A percentile compares a stretch with the other conserved stretches of the same genome.
Conservation (phyloP, 2,888 invertebrate genomes). For the Rhorus exstirpatorius region DNA sequence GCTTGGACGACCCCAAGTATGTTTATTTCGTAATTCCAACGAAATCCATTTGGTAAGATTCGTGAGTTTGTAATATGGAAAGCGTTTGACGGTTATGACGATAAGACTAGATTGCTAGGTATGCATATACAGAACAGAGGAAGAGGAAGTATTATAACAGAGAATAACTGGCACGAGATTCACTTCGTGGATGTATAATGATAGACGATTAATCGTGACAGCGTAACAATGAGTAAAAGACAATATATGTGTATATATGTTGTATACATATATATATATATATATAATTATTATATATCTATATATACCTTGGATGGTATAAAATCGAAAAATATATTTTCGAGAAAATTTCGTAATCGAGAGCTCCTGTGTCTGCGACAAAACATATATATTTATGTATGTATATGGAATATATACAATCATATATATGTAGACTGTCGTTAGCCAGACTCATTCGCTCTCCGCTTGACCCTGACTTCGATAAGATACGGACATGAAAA, state of each 20-base stretch:
- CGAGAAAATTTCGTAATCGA: slow-evolving; percentile 24
- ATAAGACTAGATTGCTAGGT: not conserved
- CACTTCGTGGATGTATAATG: slow-evolving; percentile 7
- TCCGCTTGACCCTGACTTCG: slow-evolving; percentile 70
- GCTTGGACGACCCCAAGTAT: not conserved
- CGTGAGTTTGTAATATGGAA: not conserved
- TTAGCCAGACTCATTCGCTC: slow-evolving; percentile 39
- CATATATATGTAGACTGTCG: no score
- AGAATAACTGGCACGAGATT: slow-evolving; percentile 2
- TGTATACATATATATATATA: no score
- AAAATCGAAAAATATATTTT: slow-evolving; percentile 18
- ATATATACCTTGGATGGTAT: not conserved
- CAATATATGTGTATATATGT: no score
- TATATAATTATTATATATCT: no score
- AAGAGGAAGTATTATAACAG: slow-evolving; percentile 8
- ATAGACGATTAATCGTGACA: slow-evolving; percentile 3
- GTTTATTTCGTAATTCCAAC: not conserved
- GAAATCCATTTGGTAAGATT: no score
- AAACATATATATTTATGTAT: not conserved
- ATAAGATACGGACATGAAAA: slow-evolving; percentile 71
- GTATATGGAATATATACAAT: no score
- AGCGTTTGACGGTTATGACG: not conserved
- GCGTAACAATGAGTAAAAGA: not conserved
- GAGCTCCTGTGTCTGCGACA: not conserved
- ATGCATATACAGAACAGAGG: not conserved